Evolutionary conservation across 2,113 vertebrate genomes (phyloP).

Genomic region (Bombycilla garrulus): DNA sequence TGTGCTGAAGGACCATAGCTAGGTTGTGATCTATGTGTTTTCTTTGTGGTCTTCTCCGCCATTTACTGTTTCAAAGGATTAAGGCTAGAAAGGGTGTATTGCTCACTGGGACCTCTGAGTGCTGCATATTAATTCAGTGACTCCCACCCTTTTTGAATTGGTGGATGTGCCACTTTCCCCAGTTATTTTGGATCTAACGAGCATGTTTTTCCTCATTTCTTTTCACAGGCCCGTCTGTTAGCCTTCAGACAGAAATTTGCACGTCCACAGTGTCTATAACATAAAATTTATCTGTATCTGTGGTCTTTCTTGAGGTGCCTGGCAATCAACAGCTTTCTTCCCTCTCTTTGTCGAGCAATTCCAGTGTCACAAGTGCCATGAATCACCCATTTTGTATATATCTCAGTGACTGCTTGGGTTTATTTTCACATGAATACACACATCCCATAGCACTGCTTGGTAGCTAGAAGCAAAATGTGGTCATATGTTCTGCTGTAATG

Average conservation of each 20-base stretch:
- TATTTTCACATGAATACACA: conserved; percentile 44
- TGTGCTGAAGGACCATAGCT: not conserved
- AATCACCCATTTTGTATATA: conserved; percentile 49
- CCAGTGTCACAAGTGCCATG: conserved; percentile 12
- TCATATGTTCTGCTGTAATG: not conserved
- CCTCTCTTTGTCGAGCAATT: conserved; percentile 13
- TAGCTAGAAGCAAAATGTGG: conserved; percentile 40
- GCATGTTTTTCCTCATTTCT: not conserved
- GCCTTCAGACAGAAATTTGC: not conserved
- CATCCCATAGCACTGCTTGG: not conserved
- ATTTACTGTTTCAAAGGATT: not conserved
- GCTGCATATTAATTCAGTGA: not conserved
- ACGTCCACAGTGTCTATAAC: conserved; percentile 1
- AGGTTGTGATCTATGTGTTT: not conserved
- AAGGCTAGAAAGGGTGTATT: not conserved
- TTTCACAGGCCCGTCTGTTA: not conserved
- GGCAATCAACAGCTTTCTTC: conserved; percentile 31
- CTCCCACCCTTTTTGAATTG: not conserved
- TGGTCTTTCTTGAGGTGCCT: conserved; percentile 30
- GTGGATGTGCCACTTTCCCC: conserved; percentile 1
- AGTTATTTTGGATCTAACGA: not conserved
- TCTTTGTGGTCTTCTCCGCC: not conserved
- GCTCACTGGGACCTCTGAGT: not conserved
- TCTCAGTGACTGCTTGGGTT: not conserved
- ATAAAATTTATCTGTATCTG: conserved; percentile 21